Conservation (phyloP, 2,888 invertebrate species). For the Steinernema scapterisci region DNA sequence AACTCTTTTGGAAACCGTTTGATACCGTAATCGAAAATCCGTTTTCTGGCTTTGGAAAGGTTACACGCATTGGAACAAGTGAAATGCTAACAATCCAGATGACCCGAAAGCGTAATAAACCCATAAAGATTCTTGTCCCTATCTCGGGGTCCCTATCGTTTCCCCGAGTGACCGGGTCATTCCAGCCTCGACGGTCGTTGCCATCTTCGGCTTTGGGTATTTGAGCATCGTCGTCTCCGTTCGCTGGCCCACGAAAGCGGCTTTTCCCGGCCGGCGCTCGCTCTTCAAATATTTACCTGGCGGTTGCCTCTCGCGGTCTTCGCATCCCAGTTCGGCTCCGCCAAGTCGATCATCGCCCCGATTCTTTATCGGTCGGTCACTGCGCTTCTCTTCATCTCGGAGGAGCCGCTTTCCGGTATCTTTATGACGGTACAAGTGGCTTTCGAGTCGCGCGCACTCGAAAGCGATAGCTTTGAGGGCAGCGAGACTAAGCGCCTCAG, state of each 20-base stretch:
- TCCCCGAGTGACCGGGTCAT: conserved; percentile 20
- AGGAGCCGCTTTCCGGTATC: conserved; percentile 23
- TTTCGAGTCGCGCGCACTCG: conserved; percentile 12
- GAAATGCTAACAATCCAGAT: no score
- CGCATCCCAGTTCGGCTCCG: neutral
- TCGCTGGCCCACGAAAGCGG: conserved; percentile 19
- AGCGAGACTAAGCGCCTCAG: neutral
- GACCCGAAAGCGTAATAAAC: no score
- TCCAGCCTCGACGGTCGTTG: neutral
- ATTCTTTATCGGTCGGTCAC: neutral
- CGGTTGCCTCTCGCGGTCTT: conserved; percentile 9
- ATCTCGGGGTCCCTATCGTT: no score
- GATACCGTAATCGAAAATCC: neutral
- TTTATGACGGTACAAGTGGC: conserved; percentile 4
- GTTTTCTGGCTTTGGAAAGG: no score
- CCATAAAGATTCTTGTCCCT: no score
- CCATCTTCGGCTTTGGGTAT: conserved; percentile 8
- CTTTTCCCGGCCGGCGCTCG: conserved; percentile 26
- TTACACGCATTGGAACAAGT: no score
- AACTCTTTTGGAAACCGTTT: neutral
- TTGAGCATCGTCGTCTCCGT: conserved; percentile 1
- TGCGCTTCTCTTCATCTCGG: neutral
- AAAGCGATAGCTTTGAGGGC: neutral
- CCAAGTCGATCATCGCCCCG: neutral
- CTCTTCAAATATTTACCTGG: conserved; percentile 31